phyloP scores from a whole-genome alignment of 2,797 vertebrate genomes.

The Muscicapa comitata region DNA sequence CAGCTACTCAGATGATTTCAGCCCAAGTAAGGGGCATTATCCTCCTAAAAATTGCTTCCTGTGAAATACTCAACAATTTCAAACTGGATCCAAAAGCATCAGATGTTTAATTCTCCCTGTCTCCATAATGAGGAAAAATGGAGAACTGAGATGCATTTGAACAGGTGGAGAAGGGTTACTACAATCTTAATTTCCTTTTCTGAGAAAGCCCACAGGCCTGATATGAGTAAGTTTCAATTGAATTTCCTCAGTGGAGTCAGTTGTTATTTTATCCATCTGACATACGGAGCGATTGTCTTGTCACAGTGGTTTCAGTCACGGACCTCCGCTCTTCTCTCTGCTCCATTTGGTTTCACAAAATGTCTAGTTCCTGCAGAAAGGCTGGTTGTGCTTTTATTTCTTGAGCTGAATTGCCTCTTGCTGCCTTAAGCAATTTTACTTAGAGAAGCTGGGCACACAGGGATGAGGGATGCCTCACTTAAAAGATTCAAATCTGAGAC shows the following conservation, averaged over 20 bases:
- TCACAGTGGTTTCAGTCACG: neutral
- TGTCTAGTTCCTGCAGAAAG: neutral
- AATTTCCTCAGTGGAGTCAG: neutral
- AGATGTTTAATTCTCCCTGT: neutral
- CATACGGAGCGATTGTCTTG: neutral
- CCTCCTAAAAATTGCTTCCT: neutral
- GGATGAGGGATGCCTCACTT: neutral
- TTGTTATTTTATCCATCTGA: neutral
- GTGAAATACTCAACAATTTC: neutral
- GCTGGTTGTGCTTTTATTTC: neutral
- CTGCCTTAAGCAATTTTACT: neutral
- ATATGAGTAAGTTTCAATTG: neutral
- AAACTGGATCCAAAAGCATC: neutral
- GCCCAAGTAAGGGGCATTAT: neutral
- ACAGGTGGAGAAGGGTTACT: neutral
- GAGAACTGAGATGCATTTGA: neutral
- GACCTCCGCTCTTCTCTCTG: neutral
- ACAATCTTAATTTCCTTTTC: neutral
- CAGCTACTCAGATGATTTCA: neutral
- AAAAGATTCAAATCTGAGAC: neutral
- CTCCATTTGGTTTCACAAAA: neutral
- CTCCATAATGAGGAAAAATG: neutral
- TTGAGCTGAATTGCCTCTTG: neutral
- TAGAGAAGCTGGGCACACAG: neutral
- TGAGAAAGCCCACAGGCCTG: neutral